A percentile compares a stretch with the other conserved stretches of the same genome.
Conservation (phyloP, 2,888 invertebrate species). For the Chesias legatella region DNA sequence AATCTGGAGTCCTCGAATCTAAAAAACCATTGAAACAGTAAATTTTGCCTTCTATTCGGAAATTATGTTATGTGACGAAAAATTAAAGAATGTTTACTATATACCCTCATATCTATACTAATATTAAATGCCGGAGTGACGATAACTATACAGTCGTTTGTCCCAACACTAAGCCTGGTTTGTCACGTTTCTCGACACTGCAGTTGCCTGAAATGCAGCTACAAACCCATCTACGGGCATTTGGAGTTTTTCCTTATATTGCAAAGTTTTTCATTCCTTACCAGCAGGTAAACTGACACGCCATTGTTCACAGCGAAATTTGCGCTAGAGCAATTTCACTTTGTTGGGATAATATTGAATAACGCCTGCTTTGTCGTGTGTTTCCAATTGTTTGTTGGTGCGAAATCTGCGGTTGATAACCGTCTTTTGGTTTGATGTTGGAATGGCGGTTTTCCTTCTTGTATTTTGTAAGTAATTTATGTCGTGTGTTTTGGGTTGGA, state of each 20-base stretch:
- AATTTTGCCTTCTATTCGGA: too few species aligned
- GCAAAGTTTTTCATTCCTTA: too few species aligned
- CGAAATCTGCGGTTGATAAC: not conserved
- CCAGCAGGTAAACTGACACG: constrained; percentile 1
- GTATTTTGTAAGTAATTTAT: too few species aligned
- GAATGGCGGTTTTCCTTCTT: too few species aligned
- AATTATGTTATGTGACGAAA: too few species aligned
- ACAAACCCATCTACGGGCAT: constrained; percentile 37
- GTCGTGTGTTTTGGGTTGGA: too few species aligned
- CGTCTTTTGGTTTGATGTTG: not conserved
- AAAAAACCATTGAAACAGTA: too few species aligned
- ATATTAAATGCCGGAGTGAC: too few species aligned
- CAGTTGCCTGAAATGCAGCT: constrained; percentile 46
- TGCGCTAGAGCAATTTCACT: constrained; percentile 1
- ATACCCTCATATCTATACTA: too few species aligned
- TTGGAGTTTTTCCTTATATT: constrained; percentile 25
- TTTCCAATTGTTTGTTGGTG: constrained; percentile 5
- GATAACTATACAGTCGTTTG: constrained; percentile 1
- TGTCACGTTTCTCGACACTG: constrained; percentile 39
- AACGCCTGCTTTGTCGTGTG: constrained; percentile 7
- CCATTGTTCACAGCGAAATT: constrained; percentile 4
- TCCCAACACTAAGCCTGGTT: constrained; percentile 27
- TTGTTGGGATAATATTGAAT: constrained; percentile 9
- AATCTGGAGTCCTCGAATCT: too few species aligned
- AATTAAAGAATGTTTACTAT: too few species aligned